A percentile compares a stretch with the other conserved stretches of the same genome.
phyloP scores from a whole-genome alignment of 2,797 vertebrate genomes.

The Scarus forsteni region DNA sequence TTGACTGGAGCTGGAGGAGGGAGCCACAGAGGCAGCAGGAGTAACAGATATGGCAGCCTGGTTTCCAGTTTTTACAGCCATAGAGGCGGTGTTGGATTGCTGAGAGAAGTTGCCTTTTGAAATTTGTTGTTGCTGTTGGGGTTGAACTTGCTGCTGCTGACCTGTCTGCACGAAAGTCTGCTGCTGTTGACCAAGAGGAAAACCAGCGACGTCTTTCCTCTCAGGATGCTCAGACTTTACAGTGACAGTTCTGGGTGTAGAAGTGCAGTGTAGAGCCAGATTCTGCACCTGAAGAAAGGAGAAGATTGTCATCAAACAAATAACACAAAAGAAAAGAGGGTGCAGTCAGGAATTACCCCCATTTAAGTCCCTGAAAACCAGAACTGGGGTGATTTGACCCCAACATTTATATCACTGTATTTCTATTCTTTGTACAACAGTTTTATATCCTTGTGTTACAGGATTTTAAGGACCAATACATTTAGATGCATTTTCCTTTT shows the following conservation, averaged over 20 bases:
- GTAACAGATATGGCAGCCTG: constrained; percentile 72
- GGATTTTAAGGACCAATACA: no score
- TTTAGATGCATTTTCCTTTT: no score
- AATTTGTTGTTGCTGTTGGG: constrained; percentile 77
- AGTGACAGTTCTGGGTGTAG: constrained; percentile 81
- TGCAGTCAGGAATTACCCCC: constrained; percentile 1
- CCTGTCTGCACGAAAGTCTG: constrained; percentile 85
- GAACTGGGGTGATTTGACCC: no score
- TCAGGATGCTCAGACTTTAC: constrained; percentile 85
- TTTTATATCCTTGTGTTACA: no score
- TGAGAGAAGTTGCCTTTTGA: constrained; percentile 74
- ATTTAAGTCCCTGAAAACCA: background rate
- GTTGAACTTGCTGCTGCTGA: constrained; percentile 81
- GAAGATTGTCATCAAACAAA: background rate
- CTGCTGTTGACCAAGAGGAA: constrained; percentile 88
- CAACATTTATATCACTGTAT: no score
- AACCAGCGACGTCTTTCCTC: constrained; percentile 86
- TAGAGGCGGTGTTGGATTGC: constrained; percentile 64
- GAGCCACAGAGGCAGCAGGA: constrained; percentile 71
- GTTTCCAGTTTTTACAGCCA: constrained; percentile 75
- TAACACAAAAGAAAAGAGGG: background rate
- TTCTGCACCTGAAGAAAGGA: constrained; percentile 91
- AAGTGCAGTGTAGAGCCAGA: constrained; percentile 91
- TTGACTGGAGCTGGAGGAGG: constrained; percentile 76
- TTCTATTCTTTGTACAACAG: no score